Evolutionary conservation across 2,888 invertebrate genomes (phyloP).

Genomic region (Ganaspis brasiliensis): DNA sequence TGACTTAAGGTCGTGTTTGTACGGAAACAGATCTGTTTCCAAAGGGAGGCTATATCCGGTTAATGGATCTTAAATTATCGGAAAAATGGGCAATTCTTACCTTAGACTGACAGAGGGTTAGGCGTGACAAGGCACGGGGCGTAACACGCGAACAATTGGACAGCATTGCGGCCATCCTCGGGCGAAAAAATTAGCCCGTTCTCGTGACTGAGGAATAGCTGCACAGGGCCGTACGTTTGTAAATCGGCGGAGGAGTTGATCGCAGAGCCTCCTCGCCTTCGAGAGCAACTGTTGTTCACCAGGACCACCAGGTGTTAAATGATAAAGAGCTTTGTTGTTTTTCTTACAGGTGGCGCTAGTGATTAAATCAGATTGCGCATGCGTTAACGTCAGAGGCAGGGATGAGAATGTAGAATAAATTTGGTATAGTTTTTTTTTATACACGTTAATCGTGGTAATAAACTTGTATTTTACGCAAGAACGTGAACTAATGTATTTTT

Average conservation of each 20-base stretch:
- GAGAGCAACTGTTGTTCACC: conserved; percentile 10
- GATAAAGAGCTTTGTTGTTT: background rate
- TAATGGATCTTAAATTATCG: background rate
- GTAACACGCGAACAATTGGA: conserved; percentile 77
- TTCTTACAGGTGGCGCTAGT: background rate
- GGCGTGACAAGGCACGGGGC: conserved; percentile 74
- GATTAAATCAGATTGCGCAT: too few relatives aligned
- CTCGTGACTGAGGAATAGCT: conserved; percentile 16
- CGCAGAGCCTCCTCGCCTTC: background rate
- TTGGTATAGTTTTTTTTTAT: too few relatives aligned
- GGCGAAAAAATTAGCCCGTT: conserved; percentile 54
- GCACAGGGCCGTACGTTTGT: conserved; percentile 25
- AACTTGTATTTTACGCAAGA: too few relatives aligned
- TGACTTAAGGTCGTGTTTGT: background rate
- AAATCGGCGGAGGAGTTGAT: conserved; percentile 6
- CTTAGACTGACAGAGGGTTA: conserved; percentile 74
- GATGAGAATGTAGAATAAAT: background rate
- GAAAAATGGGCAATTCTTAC: conserved; percentile 62
- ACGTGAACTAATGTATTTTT: too few relatives aligned
- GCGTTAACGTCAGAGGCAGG: background rate
- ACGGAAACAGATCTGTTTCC: background rate
- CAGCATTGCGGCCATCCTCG: conserved; percentile 78
- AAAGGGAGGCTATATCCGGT: background rate
- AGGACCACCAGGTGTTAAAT: too few relatives aligned
- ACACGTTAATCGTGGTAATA: too few relatives aligned